phyloP scores from a whole-genome alignment of 2,888 invertebrate genomes.

The Mesoligia furuncula region DNA sequence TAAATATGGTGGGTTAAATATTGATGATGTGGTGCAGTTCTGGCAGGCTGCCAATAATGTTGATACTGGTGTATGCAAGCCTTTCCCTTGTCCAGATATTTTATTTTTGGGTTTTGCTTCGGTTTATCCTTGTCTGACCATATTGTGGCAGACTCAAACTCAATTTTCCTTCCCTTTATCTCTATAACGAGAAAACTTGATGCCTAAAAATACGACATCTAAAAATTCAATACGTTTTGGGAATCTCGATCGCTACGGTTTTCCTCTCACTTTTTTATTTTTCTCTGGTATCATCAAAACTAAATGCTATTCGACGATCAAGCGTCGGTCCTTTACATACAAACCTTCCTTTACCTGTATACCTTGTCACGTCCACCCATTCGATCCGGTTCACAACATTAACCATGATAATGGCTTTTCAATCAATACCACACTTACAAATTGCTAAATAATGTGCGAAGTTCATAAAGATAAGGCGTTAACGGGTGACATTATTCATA shows the following conservation, averaged over 20 bases:
- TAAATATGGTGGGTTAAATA: constrained; percentile 52
- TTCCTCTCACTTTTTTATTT: background rate
- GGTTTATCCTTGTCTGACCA: constrained; percentile 16
- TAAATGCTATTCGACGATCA: too few species aligned
- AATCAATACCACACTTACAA: constrained; percentile 29
- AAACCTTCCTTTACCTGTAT: background rate
- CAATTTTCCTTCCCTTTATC: background rate
- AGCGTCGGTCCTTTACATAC: background rate
- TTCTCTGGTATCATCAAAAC: background rate
- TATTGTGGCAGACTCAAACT: background rate
- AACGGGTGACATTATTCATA: constrained; percentile 37
- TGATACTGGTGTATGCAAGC: constrained; percentile 18
- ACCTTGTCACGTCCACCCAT: background rate
- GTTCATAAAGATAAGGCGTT: constrained; percentile 49
- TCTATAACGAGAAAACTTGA: background rate
- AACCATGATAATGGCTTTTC: constrained; percentile 21
- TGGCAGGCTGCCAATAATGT: constrained; percentile 43
- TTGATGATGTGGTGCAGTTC: constrained; percentile 35
- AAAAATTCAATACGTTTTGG: background rate
- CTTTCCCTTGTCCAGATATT: constrained; percentile 38
- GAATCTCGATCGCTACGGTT: background rate
- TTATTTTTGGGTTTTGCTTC: constrained; percentile 31
- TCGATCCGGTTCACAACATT: constrained; percentile 8
- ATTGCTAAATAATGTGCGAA: constrained; percentile 35
- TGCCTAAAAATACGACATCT: background rate